A percentile compares a stretch with the other conserved stretches of the same genome.
Evolutionary conservation across 2,797 vertebrate species (phyloP).

Genomic region (Scarus forsteni): DNA sequence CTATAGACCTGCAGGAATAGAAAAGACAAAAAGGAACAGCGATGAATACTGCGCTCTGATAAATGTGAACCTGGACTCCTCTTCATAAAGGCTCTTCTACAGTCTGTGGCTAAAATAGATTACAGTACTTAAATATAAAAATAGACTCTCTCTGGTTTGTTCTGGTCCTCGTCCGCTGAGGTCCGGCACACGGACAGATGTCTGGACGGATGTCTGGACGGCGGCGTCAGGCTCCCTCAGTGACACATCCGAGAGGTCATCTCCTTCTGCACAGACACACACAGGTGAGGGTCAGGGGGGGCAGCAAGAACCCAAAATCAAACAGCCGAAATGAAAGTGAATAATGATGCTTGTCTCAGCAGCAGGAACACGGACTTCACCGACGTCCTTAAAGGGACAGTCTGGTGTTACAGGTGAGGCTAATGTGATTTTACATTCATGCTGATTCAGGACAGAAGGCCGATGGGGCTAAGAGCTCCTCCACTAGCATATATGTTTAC

Average conservation of each 20-base stretch:
- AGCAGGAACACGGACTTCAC: too few species aligned
- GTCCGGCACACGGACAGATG: constrained; percentile 68
- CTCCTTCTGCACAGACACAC: constrained; percentile 89
- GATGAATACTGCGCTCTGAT: constrained; percentile 82
- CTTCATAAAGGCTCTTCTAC: constrained; percentile 61
- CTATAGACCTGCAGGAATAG: constrained; percentile 6
- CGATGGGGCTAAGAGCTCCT: too few species aligned
- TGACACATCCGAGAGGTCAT: constrained; percentile 97
- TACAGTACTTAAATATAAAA: constrained; percentile 89
- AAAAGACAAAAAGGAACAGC: constrained; percentile 72
- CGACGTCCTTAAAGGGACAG: too few species aligned
- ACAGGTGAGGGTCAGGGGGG: not conserved
- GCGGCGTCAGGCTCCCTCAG: constrained; percentile 77
- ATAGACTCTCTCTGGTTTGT: constrained; percentile 83
- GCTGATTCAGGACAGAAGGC: too few species aligned
- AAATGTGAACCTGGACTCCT: constrained; percentile 65
- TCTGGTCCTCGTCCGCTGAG: constrained; percentile 66
- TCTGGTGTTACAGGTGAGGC: too few species aligned
- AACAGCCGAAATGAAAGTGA: too few species aligned
- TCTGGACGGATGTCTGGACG: constrained; percentile 31
- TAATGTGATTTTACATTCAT: too few species aligned
- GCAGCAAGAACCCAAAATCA: too few species aligned
- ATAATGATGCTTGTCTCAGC: too few species aligned
- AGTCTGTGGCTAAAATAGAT: constrained; percentile 82
- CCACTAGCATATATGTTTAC: too few species aligned